phyloP scores from a whole-genome alignment of 2,797 vertebrate species.

The Naso thynnoides region DNA sequence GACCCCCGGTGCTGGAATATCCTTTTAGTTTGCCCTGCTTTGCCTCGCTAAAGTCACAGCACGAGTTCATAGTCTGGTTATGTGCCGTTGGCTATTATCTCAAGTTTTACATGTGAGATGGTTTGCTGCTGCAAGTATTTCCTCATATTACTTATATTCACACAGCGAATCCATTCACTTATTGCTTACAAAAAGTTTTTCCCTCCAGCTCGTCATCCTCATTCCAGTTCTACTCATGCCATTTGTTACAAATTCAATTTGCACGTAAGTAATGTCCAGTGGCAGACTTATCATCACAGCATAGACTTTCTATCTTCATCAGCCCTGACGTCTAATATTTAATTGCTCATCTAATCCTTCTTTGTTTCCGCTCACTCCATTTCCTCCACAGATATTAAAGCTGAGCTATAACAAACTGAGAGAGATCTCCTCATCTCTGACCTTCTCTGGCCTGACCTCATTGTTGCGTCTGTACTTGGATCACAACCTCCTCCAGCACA shows the following conservation, averaged over 20 bases:
- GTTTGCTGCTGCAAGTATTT: constrained; percentile 21
- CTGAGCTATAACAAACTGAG: constrained; percentile 96
- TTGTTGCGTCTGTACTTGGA: constrained; percentile 93
- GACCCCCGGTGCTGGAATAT: constrained; percentile 41
- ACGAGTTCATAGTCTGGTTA: constrained; percentile 17
- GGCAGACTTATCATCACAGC: constrained; percentile 10
- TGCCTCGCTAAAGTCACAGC: constrained; percentile 26
- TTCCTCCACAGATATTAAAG: constrained; percentile 90
- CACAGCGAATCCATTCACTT: constrained; percentile 5
- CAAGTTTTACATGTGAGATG: constrained; percentile 11
- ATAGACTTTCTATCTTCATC: constrained; percentile 36
- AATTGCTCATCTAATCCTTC: constrained; percentile 44
- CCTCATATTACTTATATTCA: constrained; percentile 12
- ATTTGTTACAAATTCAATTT: constrained; percentile 51
- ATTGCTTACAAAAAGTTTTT: constrained; percentile 29
- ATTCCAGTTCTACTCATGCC: constrained; percentile 22
- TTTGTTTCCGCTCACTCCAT: constrained; percentile 33
- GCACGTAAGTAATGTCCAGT: constrained; percentile 45
- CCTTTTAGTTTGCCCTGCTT: constrained; percentile 29
- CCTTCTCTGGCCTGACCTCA: constrained; percentile 89
- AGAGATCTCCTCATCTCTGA: constrained; percentile 84
- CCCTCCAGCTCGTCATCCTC: constrained; percentile 10
- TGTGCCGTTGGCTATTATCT: constrained; percentile 22
- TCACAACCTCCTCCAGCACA: constrained; percentile 92
- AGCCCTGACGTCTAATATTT: constrained; percentile 43